Evolutionary conservation across 1,140 invertebrate species (phyloP).

Genomic region (Holcopasites calliopsidis): DNA sequence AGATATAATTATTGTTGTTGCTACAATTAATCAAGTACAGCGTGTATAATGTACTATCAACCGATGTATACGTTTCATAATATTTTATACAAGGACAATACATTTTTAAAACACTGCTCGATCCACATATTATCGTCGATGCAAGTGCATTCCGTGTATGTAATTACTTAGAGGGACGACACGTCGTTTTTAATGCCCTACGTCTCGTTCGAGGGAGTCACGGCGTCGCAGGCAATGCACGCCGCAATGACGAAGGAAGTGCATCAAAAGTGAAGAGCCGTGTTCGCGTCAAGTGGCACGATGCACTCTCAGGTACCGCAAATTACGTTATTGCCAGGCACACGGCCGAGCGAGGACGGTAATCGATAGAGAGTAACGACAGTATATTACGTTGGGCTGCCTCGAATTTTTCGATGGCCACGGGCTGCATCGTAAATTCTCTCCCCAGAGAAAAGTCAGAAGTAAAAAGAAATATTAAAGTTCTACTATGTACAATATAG

Average conservation of each 20-base stretch:
- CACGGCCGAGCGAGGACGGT: neutral
- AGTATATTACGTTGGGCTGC: neutral
- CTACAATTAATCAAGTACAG: too few species aligned
- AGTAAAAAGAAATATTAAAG: too few species aligned
- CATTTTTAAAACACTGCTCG: too few species aligned
- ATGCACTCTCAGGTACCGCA: constrained; percentile 42
- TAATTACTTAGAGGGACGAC: neutral
- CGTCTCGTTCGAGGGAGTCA: neutral
- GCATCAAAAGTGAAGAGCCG: constrained; percentile 21
- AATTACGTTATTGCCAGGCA: constrained; percentile 36
- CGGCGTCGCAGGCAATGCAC: neutral
- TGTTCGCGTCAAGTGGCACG: constrained; percentile 36
- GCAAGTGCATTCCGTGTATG: too few species aligned
- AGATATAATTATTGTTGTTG: too few species aligned
- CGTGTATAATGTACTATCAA: too few species aligned
- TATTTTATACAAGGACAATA: too few species aligned
- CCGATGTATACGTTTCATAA: too few species aligned
- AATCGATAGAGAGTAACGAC: constrained; percentile 32
- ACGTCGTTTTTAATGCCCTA: neutral
- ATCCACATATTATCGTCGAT: too few species aligned
- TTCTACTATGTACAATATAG: too few species aligned
- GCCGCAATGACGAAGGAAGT: constrained; percentile 5
- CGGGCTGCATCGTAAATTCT: neutral
- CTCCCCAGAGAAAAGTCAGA: too few species aligned
- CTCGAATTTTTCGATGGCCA: neutral